Conservation (phyloP, 2,888 invertebrate species). For the Neria commutata region DNA sequence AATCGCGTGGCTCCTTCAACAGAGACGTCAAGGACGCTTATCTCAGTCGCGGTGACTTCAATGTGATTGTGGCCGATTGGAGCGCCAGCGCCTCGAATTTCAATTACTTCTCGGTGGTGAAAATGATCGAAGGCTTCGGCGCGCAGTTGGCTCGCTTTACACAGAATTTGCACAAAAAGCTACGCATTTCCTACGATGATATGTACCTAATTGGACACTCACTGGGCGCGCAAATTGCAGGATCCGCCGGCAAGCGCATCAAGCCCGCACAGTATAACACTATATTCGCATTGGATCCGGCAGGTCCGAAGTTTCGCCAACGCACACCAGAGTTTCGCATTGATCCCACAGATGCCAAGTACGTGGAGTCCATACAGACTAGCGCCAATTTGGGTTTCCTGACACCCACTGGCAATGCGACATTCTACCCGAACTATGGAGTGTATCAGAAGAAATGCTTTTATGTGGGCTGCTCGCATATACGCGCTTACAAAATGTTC, state of each 20-base stretch:
- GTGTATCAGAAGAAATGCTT: slow-evolving; percentile 47
- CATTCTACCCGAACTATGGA: slow-evolving; percentile 61
- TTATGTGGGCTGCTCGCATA: slow-evolving; percentile 54
- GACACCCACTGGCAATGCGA: slow-evolving; percentile 53
- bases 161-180: slow-evolving; percentile 39
- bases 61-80: slow-evolving; percentile 56
- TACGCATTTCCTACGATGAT: slow-evolving; percentile 36
- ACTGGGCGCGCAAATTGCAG: slow-evolving; percentile 58
- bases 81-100: slow-evolving; percentile 48
- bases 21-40: slow-evolving; percentile 51
- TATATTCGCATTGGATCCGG: slow-evolving; percentile 60
- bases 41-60: slow-evolving; percentile 43
- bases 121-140: slow-evolving; percentile 47
- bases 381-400: slow-evolving; percentile 54
- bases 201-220: slow-evolving; percentile 59
- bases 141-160: slow-evolving; percentile 48
- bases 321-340: slow-evolving; percentile 48
- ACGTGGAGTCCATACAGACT: slow-evolving; percentile 61
- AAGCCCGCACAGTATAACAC: slow-evolving; percentile 47
- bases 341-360: slow-evolving; percentile 53
- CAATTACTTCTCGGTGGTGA: slow-evolving; percentile 51
- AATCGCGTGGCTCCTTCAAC: slow-evolving; percentile 50
- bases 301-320: slow-evolving; percentile 51
- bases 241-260: slow-evolving; percentile 51
- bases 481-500: slow-evolving; percentile 53